Base-by-base conservation (phyloP, 2,113 vertebrate genomes). In the Macaca nemestrina region DNA sequence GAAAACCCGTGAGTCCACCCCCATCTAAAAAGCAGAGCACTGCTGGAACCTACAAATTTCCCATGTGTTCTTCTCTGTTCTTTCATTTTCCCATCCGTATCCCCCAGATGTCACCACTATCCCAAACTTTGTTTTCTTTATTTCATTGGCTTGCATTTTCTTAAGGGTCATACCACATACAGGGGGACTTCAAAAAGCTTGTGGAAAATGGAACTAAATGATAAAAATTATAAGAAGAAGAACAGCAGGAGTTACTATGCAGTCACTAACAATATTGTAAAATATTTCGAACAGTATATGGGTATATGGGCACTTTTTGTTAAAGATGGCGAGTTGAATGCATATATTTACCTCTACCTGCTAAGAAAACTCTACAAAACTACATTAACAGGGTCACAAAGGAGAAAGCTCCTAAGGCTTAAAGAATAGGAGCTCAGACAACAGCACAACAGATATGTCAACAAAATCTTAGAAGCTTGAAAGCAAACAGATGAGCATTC, bases 311-410 rank as follows among this genome's bases (percentile, higher is more conserved):
- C 50, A 84, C 64, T 88, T 32, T 78, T 73, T 79, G 64, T 76
- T 88, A 81, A 57, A 91, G 83, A 81, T 8, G 43, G 27, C 75
- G 83, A 40, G 32, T 30, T 17, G 61, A 87, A 93, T n/a, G 20
- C 11, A 8, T 38, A n/a, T 32, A 17, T 81, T 86, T 40, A 48
- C 40, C 4, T 68, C 61, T 82, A 6, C 35, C 52, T 27, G 57
- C 25, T 57, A 81, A 64, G 93, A 45, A 97, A 96, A 57, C 13
- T 48, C 73, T 81, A 8, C 70, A 95, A 83, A 89, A 90, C 89
- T 64, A 50, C 22, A 27, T 84, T 48, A 38, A 35, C 17, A 90
- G 20, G 11, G 59, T 59, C 8, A 84, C 90, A 90, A 88, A 68
- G 52, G 32, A 78, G 45, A 90, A 85, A 64, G 55, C 16, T 50